Evolutionary conservation across 1,140 invertebrate genomes (phyloP).

Genomic region (Micrasema minimum): DNA sequence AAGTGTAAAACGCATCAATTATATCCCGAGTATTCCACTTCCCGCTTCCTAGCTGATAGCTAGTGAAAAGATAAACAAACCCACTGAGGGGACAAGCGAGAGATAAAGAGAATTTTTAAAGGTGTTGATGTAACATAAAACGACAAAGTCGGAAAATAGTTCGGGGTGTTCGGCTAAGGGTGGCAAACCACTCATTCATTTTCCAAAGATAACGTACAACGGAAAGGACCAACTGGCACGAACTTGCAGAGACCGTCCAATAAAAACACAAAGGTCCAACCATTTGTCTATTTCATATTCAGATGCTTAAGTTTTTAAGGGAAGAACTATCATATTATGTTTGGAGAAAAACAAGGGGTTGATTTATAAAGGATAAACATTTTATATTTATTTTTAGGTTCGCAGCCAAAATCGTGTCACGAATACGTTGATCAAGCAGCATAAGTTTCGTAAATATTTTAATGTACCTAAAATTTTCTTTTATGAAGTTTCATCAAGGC

Average conservation of each 20-base stretch:
- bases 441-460: too few species aligned
- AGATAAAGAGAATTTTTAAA: slow-evolving; percentile 5
- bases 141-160: slow-evolving; percentile 32
- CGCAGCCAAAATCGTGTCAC: too few species aligned
- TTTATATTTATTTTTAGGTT: too few species aligned
- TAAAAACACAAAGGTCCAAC: slow-evolving; percentile 29
- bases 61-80: not conserved
- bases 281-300: slow-evolving; percentile 36
- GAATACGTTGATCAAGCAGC: too few species aligned
- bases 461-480: too few species aligned
- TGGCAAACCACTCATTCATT: slow-evolving; percentile 32
- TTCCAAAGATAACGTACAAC: slow-evolving; percentile 37
- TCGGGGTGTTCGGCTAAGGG: slow-evolving; percentile 8
- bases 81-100: not conserved
- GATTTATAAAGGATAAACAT: too few species aligned
- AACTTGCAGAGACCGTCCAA: slow-evolving; percentile 28
- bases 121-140: slow-evolving; percentile 23
- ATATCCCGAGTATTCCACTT: not conserved
- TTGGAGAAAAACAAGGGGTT: too few species aligned
- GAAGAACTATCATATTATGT: slow-evolving; percentile 9
- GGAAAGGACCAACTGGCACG: slow-evolving; percentile 39
- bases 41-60: not conserved
- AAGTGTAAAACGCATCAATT: too few species aligned
- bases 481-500: too few species aligned
- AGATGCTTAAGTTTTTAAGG: slow-evolving; percentile 10